Evolutionary conservation across 2,888 invertebrate genomes (phyloP).

Genomic region (Hartigia nigra): DNA sequence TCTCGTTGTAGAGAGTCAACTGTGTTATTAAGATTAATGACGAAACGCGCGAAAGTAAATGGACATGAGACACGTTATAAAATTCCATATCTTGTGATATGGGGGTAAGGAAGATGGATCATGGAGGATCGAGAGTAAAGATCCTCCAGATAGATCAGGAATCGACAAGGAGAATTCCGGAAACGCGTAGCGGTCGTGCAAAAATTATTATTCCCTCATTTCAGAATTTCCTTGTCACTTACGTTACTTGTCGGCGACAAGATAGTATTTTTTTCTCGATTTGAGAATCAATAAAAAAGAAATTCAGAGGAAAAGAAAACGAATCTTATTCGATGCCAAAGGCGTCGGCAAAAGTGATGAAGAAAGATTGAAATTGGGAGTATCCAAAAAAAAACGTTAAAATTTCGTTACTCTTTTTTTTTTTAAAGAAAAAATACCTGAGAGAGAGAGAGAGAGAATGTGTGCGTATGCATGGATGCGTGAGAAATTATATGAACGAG

Average conservation of each 20-base stretch:
- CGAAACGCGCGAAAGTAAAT: background rate
- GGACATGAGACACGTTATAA: background rate
- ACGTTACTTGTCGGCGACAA: background rate
- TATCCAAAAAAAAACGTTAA: background rate
- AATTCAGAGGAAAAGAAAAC: background rate
- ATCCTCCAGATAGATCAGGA: background rate
- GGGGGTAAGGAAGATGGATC: background rate
- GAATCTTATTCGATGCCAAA: background rate
- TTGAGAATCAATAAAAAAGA: background rate
- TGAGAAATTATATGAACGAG: background rate
- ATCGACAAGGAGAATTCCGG: background rate
- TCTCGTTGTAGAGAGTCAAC: background rate
- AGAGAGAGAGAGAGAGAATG: slow-evolving; percentile 7
- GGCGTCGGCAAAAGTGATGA: background rate
- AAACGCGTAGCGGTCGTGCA: background rate
- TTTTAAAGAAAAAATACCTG: slow-evolving; percentile 32
- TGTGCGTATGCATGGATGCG: background rate
- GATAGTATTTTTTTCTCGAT: too few relatives aligned
- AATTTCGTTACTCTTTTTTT: slow-evolving; percentile 12
- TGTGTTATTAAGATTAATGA: background rate
- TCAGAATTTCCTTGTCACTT: background rate
- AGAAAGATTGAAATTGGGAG: background rate
- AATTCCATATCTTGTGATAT: background rate
- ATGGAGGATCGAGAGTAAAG: background rate
- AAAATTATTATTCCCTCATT: background rate